Evolutionary conservation across 1,140 invertebrate species (phyloP), one percentile per base, ranked within the genome.

Genomic region (Aphis craccivora): DNA sequence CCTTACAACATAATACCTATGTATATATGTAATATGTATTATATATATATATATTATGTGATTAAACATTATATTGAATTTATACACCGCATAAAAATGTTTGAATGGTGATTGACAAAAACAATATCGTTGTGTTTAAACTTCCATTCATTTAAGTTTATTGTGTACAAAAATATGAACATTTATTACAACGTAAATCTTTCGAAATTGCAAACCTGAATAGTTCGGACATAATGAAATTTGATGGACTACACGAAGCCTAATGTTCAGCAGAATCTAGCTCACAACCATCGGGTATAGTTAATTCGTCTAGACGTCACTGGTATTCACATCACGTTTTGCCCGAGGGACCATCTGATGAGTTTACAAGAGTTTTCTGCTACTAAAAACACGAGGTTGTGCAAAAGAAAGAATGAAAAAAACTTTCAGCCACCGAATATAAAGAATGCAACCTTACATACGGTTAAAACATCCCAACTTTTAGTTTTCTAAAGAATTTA

Each of bases 291-390:
- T 91, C 23, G 90, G 60, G 76, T 83, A 81, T 22, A 51, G 91
- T 93, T 93, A 93, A 86, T 93, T 93, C 81, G n/a, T 93, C 48
- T 37, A 86, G 81, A 84, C 76, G 23, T 93, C 76, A 43, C 91
- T 43, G 22, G 81, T 93, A 93, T 93, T 93, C 91, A 53, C 81
- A 43, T 93, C 91, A 93, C 91, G 91, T 93, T 93, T 90, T 86
- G 18, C 91, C 48, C 91, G 48, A 9, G 91, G 91, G 91, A 93
- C 81, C 55, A 86, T 55, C 67, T 93, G 91, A 93, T 93, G 91
- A 93, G 91, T 93, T 93, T 93, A 93, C 91, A 93, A 93, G 81
- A 93, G 91, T 93, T 93, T 93, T 43, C 91, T 93, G 81, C 76
- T 37, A 86, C 76, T 55, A 86, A 93, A 90, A 86, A 93, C 91